Conservation (phyloP, 2,113 vertebrate species). For the Embiotoca jacksoni region DNA sequence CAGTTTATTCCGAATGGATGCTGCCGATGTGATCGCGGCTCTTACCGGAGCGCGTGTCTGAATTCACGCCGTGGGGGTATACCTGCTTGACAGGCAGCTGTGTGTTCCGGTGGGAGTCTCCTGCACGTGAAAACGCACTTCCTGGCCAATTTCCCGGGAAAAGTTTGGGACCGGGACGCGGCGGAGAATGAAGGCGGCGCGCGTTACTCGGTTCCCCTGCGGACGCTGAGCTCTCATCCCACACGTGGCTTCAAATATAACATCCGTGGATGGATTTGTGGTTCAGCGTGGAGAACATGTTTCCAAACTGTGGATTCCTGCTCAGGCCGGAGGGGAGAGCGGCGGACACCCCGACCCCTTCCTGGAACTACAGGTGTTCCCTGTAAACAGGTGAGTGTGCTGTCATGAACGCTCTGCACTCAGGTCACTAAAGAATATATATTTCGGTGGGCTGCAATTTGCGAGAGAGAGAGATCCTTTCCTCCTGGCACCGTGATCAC, state of each 20-base stretch:
- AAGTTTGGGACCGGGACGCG: conserved; percentile 57
- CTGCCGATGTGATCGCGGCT: conserved; percentile 20
- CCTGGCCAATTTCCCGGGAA: conserved; percentile 8
- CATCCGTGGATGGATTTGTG: conserved; percentile 13
- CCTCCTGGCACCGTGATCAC: no score
- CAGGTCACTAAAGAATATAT: neutral
- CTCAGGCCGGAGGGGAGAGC: conserved; percentile 64
- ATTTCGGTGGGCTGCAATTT: neutral
- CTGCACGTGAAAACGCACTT: neutral
- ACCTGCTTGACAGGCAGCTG: conserved; percentile 5
- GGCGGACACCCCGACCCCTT: conserved; percentile 26
- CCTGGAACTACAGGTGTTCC: conserved; percentile 74
- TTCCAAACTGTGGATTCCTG: conserved; percentile 44
- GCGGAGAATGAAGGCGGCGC: conserved; percentile 49
- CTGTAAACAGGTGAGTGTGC: conserved; percentile 51
- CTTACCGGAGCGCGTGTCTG: neutral
- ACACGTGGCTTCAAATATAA: neutral
- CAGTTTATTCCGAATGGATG: conserved; percentile 44
- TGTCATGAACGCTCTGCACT: neutral
- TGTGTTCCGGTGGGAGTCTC: neutral
- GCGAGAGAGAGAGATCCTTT: neutral
- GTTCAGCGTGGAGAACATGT: conserved; percentile 51
- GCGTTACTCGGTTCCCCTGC: neutral
- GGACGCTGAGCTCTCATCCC: conserved; percentile 10
- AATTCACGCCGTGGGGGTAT: conserved; percentile 5